Evolutionary conservation across 2,888 invertebrate species (phyloP).

Genomic region (Drosophila putrida): DNA sequence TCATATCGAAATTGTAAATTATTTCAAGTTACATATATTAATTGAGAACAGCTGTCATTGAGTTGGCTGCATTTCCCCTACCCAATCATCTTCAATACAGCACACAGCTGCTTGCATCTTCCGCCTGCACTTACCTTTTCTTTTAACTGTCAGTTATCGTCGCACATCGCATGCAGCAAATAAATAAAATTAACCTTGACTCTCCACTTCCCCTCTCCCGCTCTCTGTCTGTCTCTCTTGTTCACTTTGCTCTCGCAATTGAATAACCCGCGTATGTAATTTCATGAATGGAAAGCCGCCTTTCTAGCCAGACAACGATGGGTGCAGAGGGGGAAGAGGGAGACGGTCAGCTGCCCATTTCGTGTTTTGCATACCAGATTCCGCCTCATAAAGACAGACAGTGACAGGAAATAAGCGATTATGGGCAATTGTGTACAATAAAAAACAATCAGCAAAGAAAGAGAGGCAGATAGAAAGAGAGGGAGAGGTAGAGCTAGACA

Average conservation of each 20-base stretch:
- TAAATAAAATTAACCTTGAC: constrained; percentile 75
- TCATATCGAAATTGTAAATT: constrained; percentile 6
- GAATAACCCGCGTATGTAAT: constrained; percentile 49
- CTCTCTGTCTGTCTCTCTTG: constrained; percentile 5
- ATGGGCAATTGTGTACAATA: constrained; percentile 51
- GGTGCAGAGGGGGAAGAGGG: not conserved
- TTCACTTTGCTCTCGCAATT: constrained; percentile 30
- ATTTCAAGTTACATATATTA: constrained; percentile 21
- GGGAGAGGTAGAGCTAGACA: constrained; percentile 2
- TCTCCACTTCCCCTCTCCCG: constrained; percentile 18
- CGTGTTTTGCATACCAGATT: constrained; percentile 62
- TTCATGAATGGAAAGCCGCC: constrained; percentile 60
- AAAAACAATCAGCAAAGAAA: constrained; percentile 36
- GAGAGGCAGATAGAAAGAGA: not conserved
- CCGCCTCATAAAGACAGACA: constrained; percentile 38
- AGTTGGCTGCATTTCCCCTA: constrained; percentile 27
- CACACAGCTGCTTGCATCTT: constrained; percentile 37
- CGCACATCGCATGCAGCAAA: constrained; percentile 50
- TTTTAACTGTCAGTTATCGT: constrained; percentile 30
- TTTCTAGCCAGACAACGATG: constrained; percentile 6
- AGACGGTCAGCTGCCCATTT: constrained; percentile 44
- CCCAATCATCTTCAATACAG: constrained; percentile 13
- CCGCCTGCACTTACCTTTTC: constrained; percentile 37
- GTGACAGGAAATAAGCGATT: constrained; percentile 66
- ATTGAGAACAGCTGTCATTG: constrained; percentile 36